phyloP scores from a whole-genome alignment of 2,113 vertebrate species.

The Clarias batrachus region DNA sequence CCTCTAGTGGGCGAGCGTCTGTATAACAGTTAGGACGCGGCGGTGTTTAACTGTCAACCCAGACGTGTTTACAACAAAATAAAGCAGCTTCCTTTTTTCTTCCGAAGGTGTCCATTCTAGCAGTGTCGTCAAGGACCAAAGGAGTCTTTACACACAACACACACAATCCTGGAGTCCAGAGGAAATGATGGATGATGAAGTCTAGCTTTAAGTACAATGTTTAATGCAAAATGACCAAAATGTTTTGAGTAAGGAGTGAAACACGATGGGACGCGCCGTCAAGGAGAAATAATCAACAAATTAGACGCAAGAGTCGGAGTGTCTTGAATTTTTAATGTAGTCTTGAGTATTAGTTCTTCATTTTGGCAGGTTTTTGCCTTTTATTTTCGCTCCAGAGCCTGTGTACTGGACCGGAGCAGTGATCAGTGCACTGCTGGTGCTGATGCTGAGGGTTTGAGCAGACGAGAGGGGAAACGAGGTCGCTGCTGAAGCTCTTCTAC shows the following conservation, averaged over 20 bases:
- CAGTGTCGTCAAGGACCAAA: neutral
- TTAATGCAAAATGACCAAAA: neutral
- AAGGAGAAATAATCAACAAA: neutral
- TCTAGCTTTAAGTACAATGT: neutral
- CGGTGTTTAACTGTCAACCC: neutral
- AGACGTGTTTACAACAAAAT: neutral
- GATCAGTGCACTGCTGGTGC: no score
- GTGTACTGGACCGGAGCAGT: no score
- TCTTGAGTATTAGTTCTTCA: no score
- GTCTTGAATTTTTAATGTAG: no score
- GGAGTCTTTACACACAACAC: neutral
- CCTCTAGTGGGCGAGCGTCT: slow-evolving; percentile 48
- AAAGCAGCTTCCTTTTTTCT: neutral
- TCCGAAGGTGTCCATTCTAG: neutral
- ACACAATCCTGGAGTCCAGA: neutral
- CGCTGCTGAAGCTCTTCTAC: no score
- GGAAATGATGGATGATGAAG: neutral
- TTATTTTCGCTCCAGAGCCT: no score
- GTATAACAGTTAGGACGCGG: neutral
- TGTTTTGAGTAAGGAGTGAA: neutral
- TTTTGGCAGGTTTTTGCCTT: no score
- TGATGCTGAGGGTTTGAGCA: no score
- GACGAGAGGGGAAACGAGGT: no score
- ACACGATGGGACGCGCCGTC: neutral
- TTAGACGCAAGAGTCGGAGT: no score